phyloP scores from a whole-genome alignment of 2,113 vertebrate genomes.

The Trogon surrucura region DNA sequence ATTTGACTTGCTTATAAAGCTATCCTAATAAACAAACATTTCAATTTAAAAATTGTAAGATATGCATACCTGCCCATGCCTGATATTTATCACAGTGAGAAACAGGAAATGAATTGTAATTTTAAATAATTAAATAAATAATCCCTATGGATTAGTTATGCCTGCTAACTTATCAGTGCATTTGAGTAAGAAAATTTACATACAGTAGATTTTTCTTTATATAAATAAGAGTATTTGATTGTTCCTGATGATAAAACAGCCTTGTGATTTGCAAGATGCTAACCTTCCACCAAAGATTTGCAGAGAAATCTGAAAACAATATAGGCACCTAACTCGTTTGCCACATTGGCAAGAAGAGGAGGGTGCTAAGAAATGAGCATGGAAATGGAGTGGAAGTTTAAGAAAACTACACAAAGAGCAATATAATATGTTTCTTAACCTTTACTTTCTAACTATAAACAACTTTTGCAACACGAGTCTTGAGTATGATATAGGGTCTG shows the following conservation, averaged over 20 bases:
- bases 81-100: not conserved
- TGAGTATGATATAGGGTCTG: accelerated
- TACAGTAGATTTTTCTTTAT: not conserved
- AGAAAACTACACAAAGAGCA: not conserved
- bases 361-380: not conserved
- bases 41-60: not conserved
- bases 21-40: not conserved
- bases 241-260: not conserved
- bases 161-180: not conserved
- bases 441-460: not conserved
- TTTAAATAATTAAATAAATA: not conserved
- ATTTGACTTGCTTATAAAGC: not conserved
- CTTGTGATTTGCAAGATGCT: not conserved
- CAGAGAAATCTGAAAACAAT: not conserved
- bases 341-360: not conserved
- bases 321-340: not conserved
- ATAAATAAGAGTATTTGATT: not conserved
- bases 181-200: not conserved
- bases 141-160: not conserved
- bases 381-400: not conserved
- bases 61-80: not conserved
- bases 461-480: not conserved
- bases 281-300: not conserved
- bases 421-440: not conserved
- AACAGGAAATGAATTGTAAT: not conserved